Conservation (phyloP, 2,113 vertebrate species). For the Myotis brandtii region DNA sequence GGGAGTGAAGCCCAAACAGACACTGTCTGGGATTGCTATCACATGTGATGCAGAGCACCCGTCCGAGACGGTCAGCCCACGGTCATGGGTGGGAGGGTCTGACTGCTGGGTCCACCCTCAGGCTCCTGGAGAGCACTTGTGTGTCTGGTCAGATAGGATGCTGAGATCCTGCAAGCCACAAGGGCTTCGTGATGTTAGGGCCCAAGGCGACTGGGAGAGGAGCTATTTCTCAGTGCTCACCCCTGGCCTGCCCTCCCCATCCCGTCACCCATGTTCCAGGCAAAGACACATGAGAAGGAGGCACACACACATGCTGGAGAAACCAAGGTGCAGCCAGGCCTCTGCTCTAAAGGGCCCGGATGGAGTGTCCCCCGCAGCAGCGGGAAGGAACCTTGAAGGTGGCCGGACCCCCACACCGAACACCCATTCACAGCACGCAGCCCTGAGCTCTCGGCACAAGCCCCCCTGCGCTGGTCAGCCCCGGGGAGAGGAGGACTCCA, state of each 20-base stretch:
- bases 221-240: too few species aligned
- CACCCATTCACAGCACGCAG: too few species aligned
- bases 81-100: background rate
- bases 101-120: background rate
- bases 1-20: background rate
- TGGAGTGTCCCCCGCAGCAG: background rate
- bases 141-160: fast-evolving
- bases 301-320: background rate
- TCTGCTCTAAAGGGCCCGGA: background rate
- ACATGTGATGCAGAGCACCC: background rate
- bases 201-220: fast-evolving
- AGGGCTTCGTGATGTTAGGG: fast-evolving
- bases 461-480: background rate
- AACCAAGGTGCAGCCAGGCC: background rate
- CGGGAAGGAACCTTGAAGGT: background rate
- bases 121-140: background rate
- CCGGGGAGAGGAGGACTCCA: background rate
- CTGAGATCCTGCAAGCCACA: background rate
- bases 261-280: too few species aligned
- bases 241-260: background rate
- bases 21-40: background rate
- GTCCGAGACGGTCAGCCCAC: background rate
- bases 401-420: background rate
- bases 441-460: background rate
- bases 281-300: background rate